A percentile compares a stretch with the other conserved stretches of the same genome.
Evolutionary conservation across 2,888 invertebrate species (phyloP).

Genomic region (Ditula angustiorana): DNA sequence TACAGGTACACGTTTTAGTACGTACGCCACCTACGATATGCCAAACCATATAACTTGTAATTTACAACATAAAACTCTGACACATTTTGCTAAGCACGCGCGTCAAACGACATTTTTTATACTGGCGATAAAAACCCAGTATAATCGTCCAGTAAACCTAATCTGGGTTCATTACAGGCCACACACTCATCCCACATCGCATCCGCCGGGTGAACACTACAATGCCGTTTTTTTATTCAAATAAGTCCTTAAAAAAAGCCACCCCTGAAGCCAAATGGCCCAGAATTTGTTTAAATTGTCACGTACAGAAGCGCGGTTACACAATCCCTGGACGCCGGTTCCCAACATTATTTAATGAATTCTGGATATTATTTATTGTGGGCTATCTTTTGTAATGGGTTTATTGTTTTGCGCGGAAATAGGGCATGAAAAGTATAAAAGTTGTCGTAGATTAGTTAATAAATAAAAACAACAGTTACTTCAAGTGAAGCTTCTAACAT

Average conservation of each 20-base stretch:
- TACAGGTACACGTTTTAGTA: no score
- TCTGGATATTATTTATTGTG: slow-evolving; percentile 8
- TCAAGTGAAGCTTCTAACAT: not conserved
- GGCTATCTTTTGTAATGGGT: slow-evolving; percentile 2
- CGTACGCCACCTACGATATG: no score
- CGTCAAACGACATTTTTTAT: not conserved
- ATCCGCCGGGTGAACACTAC: slow-evolving; percentile 68
- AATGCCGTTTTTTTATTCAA: slow-evolving; percentile 78
- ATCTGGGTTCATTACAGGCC: slow-evolving; percentile 61
- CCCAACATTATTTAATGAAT: slow-evolving; percentile 56
- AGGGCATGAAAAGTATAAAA: not conserved
- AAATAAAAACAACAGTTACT: not conserved
- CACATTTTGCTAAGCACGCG: not conserved
- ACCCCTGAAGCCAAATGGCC: slow-evolving; percentile 85
- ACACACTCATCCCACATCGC: slow-evolving; percentile 79
- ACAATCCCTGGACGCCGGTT: slow-evolving; percentile 67
- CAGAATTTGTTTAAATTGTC: slow-evolving; percentile 86
- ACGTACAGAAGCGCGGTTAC: slow-evolving; percentile 83
- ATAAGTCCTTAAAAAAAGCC: slow-evolving; percentile 77
- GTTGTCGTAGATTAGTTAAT: not conserved
- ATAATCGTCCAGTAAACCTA: slow-evolving; percentile 41
- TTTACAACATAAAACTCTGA: not conserved
- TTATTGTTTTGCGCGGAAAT: slow-evolving; percentile 4
- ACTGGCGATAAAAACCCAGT: slow-evolving; percentile 9
- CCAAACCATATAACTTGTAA: not conserved